phyloP scores from a whole-genome alignment of 2,113 vertebrate genomes.

The Scalopus aquaticus region DNA sequence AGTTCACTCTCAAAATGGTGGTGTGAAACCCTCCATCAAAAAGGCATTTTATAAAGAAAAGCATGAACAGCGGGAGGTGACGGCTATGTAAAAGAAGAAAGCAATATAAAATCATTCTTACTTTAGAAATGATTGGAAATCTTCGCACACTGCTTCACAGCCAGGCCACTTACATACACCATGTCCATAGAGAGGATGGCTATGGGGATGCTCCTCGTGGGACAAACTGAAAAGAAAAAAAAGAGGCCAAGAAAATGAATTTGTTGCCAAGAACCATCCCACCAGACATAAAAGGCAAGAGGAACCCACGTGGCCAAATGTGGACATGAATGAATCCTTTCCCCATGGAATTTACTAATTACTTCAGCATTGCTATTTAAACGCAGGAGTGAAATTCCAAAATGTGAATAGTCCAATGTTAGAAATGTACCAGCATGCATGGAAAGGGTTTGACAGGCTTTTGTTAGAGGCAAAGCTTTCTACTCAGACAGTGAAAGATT shows the following conservation, averaged over 20 bases:
- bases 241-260: slow-evolving; percentile 29
- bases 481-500: not conserved
- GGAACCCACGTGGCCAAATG: not conserved
- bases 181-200: slow-evolving; percentile 97
- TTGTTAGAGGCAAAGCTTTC: slow-evolving; percentile 66
- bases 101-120: slow-evolving; percentile 86
- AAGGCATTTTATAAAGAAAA: slow-evolving; percentile 33
- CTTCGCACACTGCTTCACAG: slow-evolving; percentile 98
- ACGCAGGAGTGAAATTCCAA: slow-evolving; percentile 52
- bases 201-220: slow-evolving; percentile 93
- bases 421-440: slow-evolving; percentile 5
- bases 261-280: not conserved
- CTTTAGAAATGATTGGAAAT: slow-evolving; percentile 98
- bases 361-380: slow-evolving; percentile 66
- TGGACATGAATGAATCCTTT: not conserved
- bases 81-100: slow-evolving; percentile 63
- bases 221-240: slow-evolving; percentile 86
- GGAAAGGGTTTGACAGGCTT: slow-evolving; percentile 74
- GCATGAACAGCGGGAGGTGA: slow-evolving; percentile 55
- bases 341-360: not conserved
- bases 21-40: not conserved
- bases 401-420: slow-evolving; percentile 61
- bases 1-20: not conserved
- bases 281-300: not conserved
- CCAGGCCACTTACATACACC: slow-evolving; percentile 99